These are phyloP conservation scores for Clarias magur DNA, from an alignment of 2,113 vertebrate genomes.

Conservation along the genomic window DNA sequence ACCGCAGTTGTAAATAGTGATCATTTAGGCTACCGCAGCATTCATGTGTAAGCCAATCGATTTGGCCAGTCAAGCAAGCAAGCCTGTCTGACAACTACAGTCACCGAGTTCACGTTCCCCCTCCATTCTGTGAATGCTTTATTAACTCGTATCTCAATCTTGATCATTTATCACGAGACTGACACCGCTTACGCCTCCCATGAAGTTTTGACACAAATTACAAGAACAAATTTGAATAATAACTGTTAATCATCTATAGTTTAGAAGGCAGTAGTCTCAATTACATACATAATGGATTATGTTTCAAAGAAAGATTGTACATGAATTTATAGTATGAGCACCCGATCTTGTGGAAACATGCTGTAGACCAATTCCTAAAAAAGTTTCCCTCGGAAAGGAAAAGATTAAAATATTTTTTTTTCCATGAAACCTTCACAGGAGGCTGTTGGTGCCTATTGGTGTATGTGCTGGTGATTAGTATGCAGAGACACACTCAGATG, in stretches of 20 bases:
- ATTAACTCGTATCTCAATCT: not conserved
- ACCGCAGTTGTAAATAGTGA: not conserved
- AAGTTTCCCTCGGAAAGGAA: not conserved
- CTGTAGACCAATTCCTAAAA: not conserved
- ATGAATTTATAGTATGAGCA: not conserved
- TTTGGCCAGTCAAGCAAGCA: not conserved
- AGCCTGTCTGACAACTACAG: not conserved
- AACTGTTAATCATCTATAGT: not conserved
- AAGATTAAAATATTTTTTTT: not conserved
- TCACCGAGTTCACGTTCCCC: not conserved
- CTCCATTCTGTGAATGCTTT: not conserved
- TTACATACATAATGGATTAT: not conserved
- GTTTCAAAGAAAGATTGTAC: not conserved
- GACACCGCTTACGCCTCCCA: not conserved
- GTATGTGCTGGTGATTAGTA: constrained; percentile 26
- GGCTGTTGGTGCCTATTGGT: not conserved
- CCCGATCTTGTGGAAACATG: not conserved
- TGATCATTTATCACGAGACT: not conserved
- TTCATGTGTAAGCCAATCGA: not conserved
- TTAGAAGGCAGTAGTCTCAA: not conserved
- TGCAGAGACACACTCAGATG: constrained; percentile 30
- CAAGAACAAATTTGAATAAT: not conserved
- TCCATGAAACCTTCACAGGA: not conserved
- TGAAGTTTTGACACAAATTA: not conserved
- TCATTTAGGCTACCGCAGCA: not conserved